These are phyloP conservation scores for Lepeophtheirus salmonis DNA, from an alignment of 1,140 invertebrate species.

Conservation along the genomic window DNA sequence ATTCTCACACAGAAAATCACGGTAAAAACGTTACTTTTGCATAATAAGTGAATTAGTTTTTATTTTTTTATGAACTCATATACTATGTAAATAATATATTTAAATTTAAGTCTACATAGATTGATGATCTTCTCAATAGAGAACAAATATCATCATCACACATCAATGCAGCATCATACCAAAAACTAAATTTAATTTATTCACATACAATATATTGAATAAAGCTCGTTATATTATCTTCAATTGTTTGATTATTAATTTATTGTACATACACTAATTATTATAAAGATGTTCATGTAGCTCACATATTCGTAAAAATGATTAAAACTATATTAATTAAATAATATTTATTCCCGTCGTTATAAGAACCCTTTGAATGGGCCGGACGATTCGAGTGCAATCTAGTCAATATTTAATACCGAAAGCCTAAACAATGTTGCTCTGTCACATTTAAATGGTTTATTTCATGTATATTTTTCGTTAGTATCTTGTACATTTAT, in stretches of 20 bases:
- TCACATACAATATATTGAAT: not conserved
- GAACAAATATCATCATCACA: slow-evolving; percentile 5
- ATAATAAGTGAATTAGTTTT: too few species aligned
- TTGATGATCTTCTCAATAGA: too few species aligned
- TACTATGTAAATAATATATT: too few species aligned
- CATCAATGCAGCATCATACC: not conserved
- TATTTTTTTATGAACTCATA: too few species aligned
- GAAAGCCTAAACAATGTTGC: too few species aligned
- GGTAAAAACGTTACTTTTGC: slow-evolving; percentile 6
- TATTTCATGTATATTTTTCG: too few species aligned
- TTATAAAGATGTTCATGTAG: not conserved
- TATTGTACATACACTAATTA: not conserved
- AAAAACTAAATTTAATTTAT: not conserved
- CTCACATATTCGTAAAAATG: not conserved
- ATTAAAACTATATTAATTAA: not conserved
- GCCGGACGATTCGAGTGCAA: not conserved
- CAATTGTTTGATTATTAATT: not conserved
- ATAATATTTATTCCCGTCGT: not conserved
- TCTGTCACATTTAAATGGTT: too few species aligned
- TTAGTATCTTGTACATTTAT: too few species aligned
- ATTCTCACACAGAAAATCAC: too few species aligned
- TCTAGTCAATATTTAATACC: not conserved
- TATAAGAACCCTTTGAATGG: not conserved
- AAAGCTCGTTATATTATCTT: not conserved
- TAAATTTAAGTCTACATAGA: too few species aligned